phyloP scores from a whole-genome alignment of 1,140 invertebrate species.

The Eriosoma lanigerum region DNA sequence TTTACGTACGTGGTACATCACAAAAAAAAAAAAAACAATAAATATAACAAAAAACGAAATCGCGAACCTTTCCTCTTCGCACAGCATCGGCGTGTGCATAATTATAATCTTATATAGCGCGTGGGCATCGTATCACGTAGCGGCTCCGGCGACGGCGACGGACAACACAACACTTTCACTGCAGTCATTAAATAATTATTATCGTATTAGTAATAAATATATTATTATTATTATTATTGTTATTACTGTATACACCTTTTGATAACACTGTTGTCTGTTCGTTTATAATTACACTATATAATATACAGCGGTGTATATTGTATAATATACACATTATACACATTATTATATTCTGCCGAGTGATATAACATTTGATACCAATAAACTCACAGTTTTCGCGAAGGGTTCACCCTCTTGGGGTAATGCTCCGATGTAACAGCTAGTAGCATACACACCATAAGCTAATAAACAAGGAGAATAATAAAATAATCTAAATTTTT shows the following conservation, averaged over 20 bases:
- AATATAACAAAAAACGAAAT: slow-evolving; percentile 14
- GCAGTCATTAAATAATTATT: slow-evolving; percentile 31
- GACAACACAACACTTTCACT: slow-evolving; percentile 25
- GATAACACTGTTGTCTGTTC: too few species aligned
- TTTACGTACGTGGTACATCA: background rate
- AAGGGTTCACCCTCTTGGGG: too few species aligned
- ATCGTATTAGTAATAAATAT: background rate
- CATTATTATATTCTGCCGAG: background rate
- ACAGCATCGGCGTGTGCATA: background rate
- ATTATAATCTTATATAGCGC: too few species aligned
- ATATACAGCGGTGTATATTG: too few species aligned
- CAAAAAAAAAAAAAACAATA: too few species aligned
- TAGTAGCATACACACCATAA: too few species aligned
- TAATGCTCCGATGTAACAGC: too few species aligned
- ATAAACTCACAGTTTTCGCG: background rate
- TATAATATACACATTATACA: too few species aligned
- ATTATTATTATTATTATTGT: background rate
- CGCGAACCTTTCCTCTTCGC: background rate
- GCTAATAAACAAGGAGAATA: too few species aligned
- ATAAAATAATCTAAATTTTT: too few species aligned
- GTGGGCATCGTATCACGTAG: slow-evolving; percentile 31
- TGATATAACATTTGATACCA: background rate
- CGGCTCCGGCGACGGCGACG: background rate
- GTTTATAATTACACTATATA: too few species aligned
- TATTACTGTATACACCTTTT: background rate